phyloP scores from a whole-genome alignment of 2,113 vertebrate species.

The Mobula birostris region DNA sequence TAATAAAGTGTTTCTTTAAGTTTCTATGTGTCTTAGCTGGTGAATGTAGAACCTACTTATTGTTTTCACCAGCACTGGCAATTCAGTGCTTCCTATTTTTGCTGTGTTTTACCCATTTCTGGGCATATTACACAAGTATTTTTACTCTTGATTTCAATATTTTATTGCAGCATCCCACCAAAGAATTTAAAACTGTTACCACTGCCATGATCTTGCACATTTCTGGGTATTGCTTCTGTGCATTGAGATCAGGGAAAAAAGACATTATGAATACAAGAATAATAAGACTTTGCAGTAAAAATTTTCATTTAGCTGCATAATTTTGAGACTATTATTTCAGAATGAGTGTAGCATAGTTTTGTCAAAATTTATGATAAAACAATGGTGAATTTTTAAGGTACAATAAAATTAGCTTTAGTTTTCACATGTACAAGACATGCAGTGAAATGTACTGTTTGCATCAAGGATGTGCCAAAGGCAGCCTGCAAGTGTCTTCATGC shows the following conservation, averaged over 20 bases:
- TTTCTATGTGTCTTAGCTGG: background rate
- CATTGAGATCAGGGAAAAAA: background rate
- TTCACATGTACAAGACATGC: too few relatives aligned
- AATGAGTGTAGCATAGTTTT: too few relatives aligned
- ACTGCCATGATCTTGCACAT: background rate
- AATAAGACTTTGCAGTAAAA: too few relatives aligned
- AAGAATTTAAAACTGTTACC: background rate
- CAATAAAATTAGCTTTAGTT: too few relatives aligned
- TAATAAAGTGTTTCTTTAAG: constrained; percentile 70
- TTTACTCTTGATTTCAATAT: background rate
- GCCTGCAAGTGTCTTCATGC: too few relatives aligned
- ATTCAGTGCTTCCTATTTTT: background rate
- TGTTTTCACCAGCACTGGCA: background rate
- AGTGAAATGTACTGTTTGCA: too few relatives aligned
- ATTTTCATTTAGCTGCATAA: too few relatives aligned
- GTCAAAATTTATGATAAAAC: too few relatives aligned
- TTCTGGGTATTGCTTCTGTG: too few relatives aligned
- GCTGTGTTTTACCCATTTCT: background rate
- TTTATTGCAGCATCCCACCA: background rate
- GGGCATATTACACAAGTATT: background rate
- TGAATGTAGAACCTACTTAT: background rate
- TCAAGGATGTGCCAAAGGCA: too few relatives aligned
- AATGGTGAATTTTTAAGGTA: too few relatives aligned
- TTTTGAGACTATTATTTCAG: too few relatives aligned
- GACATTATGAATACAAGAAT: background rate